Evolutionary conservation across 2,113 vertebrate species (phyloP).

Genomic region (Bolborhynchus lineola): DNA sequence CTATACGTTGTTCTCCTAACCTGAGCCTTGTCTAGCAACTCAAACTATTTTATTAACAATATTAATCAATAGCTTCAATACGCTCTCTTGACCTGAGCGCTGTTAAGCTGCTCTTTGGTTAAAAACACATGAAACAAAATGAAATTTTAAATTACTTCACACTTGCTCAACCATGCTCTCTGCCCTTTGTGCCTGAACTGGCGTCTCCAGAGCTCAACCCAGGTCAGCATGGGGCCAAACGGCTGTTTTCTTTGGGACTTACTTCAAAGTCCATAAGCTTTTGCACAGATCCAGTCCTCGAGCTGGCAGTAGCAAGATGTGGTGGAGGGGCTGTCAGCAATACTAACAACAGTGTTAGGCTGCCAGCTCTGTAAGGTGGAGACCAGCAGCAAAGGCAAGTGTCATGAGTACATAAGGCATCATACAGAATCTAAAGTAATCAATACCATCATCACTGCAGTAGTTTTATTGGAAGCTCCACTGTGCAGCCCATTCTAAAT

Average conservation of each 20-base stretch:
- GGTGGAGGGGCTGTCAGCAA: not conserved
- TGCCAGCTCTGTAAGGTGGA: not conserved
- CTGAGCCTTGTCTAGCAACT: not conserved
- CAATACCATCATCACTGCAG: accelerated
- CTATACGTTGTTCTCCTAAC: not conserved
- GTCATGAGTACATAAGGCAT: accelerated
- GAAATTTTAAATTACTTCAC: conserved; percentile 62
- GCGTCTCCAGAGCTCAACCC: not conserved
- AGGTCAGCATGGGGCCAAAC: not conserved
- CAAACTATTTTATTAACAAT: conserved; percentile 48
- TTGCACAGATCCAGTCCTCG: not conserved
- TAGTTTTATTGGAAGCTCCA: not conserved
- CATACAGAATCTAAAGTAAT: not conserved
- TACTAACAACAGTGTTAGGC: not conserved
- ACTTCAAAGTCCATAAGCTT: not conserved
- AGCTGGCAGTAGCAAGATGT: accelerated
- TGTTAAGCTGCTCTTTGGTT: conserved; percentile 33
- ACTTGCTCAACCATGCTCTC: not conserved
- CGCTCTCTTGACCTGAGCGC: conserved; percentile 12
- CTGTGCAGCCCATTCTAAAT: not conserved
- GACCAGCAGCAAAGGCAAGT: not conserved
- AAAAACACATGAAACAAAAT: conserved; percentile 57
- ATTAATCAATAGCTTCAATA: conserved; percentile 63
- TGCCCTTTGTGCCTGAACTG: conserved; percentile 48
- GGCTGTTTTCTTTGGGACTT: not conserved